Evolutionary conservation across 2,797 vertebrate genomes (phyloP), one percentile per base, ranked within the genome.

Genomic region (Fundulus diaphanus): DNA sequence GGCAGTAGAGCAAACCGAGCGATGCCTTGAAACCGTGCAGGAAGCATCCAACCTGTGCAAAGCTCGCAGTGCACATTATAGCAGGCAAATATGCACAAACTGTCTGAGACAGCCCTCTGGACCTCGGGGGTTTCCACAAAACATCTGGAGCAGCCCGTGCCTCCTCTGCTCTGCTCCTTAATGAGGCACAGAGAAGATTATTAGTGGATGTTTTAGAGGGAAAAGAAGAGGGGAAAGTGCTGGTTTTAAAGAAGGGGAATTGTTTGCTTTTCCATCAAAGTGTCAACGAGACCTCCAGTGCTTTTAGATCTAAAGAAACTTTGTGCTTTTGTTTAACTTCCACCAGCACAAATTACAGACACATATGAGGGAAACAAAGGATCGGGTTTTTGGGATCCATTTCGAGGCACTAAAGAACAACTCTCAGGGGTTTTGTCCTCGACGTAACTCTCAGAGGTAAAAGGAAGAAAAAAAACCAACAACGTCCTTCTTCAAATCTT

Each of bases 181-280:
- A 93, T 93, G 92, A 94, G 92, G 83, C 85, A 59, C 85, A 70
- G 79, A 84, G 90, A 88, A 90, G 85, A 87, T 93, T 92, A 93
- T 93, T 91, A 92, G 89, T 70, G 80, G 83, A 56, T 84, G 86
- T 79, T 91, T 89, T 65, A 66, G 73, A 73, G 74, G 78, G 78
- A 74, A 35, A 70, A 71, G 24, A 0, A 0, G 74, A 72, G 78
- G 74, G 33, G 71, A 68, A 82, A 54, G 72, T 73, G 68, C 16
- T 72, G 79, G 67, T 76, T 88, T 87, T 76, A 85, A 79, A 86
- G 68, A 76, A 12, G 81, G 63, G 80, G 73, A 88, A 85, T 67
- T 86, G 84, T 91, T 91, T 91, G 77, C 78, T 86, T 89, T 89
- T 84, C 78, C 73, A 66, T 74, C 52, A 81, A 81, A 83, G 80